These are phyloP conservation scores for Sebastes hubbsi DNA, from an alignment of 2,797 vertebrate species.

Conservation along the genomic window DNA sequence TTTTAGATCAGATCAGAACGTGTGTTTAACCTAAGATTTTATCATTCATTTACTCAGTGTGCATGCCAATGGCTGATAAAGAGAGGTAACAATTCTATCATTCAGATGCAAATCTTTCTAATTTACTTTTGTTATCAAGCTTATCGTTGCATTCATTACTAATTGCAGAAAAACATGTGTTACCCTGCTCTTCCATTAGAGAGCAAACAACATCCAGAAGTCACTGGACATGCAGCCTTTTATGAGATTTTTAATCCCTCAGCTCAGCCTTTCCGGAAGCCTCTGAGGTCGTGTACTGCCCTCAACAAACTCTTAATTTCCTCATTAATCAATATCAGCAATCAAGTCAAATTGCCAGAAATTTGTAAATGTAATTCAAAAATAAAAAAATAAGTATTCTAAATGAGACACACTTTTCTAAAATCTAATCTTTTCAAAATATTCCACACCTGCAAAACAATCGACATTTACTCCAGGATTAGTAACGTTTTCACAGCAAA, in stretches of 20 bases:
- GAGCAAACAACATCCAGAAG: slow-evolving; percentile 46
- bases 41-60: neutral
- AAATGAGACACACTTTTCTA: too few relatives aligned
- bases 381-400: neutral
- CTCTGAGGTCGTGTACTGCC: neutral
- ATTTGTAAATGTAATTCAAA: neutral
- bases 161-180: neutral
- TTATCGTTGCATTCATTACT: neutral
- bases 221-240: neutral
- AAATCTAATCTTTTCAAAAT: neutral
- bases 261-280: neutral
- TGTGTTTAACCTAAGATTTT: neutral
- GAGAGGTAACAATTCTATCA: neutral
- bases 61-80: neutral
- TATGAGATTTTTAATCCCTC: neutral
- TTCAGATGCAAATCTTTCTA: neutral
- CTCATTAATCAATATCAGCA: neutral
- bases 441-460: neutral
- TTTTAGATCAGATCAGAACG: neutral
- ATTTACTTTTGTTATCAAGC: neutral
- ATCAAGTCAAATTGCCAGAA: neutral
- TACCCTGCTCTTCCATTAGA: slow-evolving; percentile 47
- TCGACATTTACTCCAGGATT: neutral
- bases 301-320: neutral
- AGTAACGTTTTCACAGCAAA: neutral